Conservation (phyloP, 2,797 vertebrate genomes). For the Peromyscus eremicus region DNA sequence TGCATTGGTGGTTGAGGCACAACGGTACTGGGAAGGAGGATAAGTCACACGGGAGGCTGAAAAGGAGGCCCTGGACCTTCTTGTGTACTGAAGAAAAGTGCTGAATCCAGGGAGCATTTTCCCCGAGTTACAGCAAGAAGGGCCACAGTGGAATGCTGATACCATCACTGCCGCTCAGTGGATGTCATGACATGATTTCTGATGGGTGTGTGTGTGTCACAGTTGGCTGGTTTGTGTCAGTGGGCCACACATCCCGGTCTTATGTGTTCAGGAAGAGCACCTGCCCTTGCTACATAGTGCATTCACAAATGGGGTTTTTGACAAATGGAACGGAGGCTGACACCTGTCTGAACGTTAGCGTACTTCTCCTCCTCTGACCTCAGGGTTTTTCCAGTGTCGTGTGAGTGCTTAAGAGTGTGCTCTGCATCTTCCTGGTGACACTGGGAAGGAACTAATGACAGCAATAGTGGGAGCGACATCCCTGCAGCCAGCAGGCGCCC, state of each 20-base stretch:
- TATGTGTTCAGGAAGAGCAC: neutral
- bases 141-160: rapidly evolving
- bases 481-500: neutral
- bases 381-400: neutral
- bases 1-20: neutral
- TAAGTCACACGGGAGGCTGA: neutral
- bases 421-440: neutral
- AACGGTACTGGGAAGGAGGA: neutral
- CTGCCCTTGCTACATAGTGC: neutral
- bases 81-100: neutral
- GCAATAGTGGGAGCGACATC: rapidly evolving
- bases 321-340: neutral
- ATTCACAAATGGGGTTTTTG: neutral
- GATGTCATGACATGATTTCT: rapidly evolving
- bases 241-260: neutral
- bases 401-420: rapidly evolving
- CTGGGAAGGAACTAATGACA: neutral
- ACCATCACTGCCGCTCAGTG: rapidly evolving
- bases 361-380: neutral
- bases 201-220: no score
- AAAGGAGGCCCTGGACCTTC: neutral
- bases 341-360: neutral
- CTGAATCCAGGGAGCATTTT: rapidly evolving
- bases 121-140: neutral
- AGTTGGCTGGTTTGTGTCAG: neutral